These are phyloP conservation scores for Phalanger gymnotis DNA, from an alignment of 2,797 vertebrate genomes.

Conservation along the genomic window DNA sequence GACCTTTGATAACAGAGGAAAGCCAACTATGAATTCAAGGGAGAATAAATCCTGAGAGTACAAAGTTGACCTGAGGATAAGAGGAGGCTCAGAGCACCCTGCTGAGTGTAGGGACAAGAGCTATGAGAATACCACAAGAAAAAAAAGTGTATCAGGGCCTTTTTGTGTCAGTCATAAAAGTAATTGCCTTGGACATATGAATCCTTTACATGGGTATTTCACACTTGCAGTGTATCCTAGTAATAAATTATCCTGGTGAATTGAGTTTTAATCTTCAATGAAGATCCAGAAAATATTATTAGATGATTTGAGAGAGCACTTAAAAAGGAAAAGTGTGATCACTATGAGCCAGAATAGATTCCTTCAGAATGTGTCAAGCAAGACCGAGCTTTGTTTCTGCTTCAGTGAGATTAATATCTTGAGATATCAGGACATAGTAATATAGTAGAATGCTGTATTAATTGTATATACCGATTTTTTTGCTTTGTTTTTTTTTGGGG, in stretches of 20 bases:
- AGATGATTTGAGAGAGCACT: not conserved
- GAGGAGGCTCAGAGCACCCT: not conserved
- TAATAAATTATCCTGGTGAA: not conserved
- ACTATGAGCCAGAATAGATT: not conserved
- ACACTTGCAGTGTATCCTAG: not conserved
- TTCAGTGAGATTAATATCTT: not conserved
- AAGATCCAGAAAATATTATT: not conserved
- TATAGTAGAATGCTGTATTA: not conserved
- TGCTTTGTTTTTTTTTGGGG: too few species aligned
- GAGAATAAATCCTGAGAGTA: not conserved
- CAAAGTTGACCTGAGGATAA: not conserved
- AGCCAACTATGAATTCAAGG: not conserved
- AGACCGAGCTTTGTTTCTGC: not conserved
- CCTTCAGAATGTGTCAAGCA: not conserved
- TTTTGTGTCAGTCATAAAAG: not conserved
- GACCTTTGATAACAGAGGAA: not conserved
- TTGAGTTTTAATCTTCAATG: not conserved
- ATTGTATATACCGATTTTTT: not conserved
- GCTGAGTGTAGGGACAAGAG: too few species aligned
- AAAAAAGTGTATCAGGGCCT: not conserved
- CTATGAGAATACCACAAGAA: not conserved
- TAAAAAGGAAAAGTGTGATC: not conserved
- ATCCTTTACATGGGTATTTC: not conserved
- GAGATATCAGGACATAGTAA: not conserved
- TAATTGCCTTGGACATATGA: not conserved